Base-by-base conservation (phyloP, 2,113 vertebrate genomes). In the Collichthys lucidus region DNA sequence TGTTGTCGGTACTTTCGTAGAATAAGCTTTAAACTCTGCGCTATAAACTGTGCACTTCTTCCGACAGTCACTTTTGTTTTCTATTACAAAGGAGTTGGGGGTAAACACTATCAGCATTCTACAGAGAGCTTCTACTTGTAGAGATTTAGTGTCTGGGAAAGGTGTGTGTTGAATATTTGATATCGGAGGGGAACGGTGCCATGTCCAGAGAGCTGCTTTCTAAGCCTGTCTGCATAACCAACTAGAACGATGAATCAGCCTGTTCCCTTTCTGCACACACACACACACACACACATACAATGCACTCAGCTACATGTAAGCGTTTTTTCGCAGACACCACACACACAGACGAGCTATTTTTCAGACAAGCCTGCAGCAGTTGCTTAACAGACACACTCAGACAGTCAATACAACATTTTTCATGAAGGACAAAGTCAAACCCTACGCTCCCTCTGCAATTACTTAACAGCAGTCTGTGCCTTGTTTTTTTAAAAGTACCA, bases 91-190 rank as follows among this genome's bases (percentile, higher is more conserved):
- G 14, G 8, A 53, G 35, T 24, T 82, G 20, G 26, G 50, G 20
- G 22, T 92, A 70, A 90, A 88, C 86, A 22, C 10, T 22, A 79
- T 88, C 22, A 73, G 65, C 57, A 80, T 86, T 87, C 83, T 26
- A 12, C 35, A 70, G 3, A 53, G 42, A 22, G 62, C 64, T 64
- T 61, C 22, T 17, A 66, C 42, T 52, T 63, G 63, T 52, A 74
- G 82, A 69, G 77, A 79, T 83, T 84, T 66, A 67, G 40, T 11
- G 4, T 61, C 19, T 2, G 49, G 42, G 40, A 65, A 83, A 79
- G 72, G 62, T 75, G 86, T 78, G 86, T 81, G 77, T 64, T 92
- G 89, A 92, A 93, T 94, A 92, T 91, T 94, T 93, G 88, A 93
- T 93, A 88, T 24, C 60, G 70, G 66, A 74, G 78, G 68, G 40